Evolutionary conservation across 2,888 invertebrate genomes (phyloP).

Genomic region (Chymomyza procnemis): DNA sequence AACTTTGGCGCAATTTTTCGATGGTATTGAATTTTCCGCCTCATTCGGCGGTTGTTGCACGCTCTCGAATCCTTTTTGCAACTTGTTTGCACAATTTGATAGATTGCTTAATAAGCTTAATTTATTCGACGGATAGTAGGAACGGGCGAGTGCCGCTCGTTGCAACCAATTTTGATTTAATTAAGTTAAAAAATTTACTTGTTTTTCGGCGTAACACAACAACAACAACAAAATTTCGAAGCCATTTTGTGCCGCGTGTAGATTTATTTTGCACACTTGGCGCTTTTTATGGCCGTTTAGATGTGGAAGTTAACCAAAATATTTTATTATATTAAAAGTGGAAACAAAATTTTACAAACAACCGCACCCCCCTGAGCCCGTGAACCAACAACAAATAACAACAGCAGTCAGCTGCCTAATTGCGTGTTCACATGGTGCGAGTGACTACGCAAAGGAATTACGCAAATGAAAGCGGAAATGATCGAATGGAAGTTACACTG

Average conservation of each 20-base stretch:
- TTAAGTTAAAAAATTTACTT: slow-evolving; percentile 62
- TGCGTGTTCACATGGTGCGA: slow-evolving; percentile 1
- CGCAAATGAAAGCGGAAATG: neutral
- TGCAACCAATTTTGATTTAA: slow-evolving; percentile 62
- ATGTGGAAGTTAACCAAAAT: neutral
- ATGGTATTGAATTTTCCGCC: neutral
- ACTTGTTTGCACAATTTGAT: slow-evolving; percentile 66
- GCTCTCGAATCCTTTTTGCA: slow-evolving; percentile 16
- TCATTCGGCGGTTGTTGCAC: neutral
- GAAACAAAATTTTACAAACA: slow-evolving; percentile 2
- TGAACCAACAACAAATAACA: slow-evolving; percentile 10
- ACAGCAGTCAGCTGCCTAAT: slow-evolving; percentile 7
- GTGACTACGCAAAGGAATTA: neutral
- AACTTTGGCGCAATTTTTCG: slow-evolving; percentile 28
- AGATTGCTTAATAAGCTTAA: slow-evolving; percentile 75
- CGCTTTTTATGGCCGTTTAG: slow-evolving; percentile 11
- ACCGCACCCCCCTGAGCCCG: neutral
- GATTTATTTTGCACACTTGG: slow-evolving; percentile 27
- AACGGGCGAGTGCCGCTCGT: slow-evolving; percentile 28
- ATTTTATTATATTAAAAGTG: neutral
- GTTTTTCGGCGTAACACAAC: slow-evolving; percentile 16
- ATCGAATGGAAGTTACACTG: neutral
- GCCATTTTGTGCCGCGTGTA: slow-evolving; percentile 13
- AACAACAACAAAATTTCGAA: neutral
- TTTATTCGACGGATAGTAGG: slow-evolving; percentile 54